Conservation (phyloP, 2,888 invertebrate species). For the Erannis defoliaria region DNA sequence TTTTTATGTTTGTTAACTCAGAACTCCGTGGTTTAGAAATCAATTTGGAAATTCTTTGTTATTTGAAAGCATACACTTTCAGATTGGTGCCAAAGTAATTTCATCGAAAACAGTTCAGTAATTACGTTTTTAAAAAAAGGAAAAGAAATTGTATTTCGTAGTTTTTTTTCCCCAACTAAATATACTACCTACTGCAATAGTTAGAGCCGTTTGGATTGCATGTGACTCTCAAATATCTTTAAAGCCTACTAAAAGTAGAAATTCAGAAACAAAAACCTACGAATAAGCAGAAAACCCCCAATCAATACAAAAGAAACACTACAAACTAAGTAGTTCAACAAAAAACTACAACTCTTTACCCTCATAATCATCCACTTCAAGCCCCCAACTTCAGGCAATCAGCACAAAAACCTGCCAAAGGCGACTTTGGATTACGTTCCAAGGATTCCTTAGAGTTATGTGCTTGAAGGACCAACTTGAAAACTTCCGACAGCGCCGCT, state of each 20-base stretch:
- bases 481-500: slow-evolving; percentile 35
- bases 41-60: too few relatives aligned
- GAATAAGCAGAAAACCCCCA: neutral
- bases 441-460: slow-evolving; percentile 22
- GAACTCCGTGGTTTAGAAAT: too few relatives aligned
- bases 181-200: too few relatives aligned
- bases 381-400: slow-evolving; percentile 25
- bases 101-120: too few relatives aligned
- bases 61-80: too few relatives aligned
- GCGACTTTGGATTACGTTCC: slow-evolving; percentile 25
- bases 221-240: neutral
- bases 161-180: too few relatives aligned
- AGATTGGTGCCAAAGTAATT: too few relatives aligned
- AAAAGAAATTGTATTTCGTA: too few relatives aligned
- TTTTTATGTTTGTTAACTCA: too few relatives aligned
- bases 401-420: slow-evolving; percentile 38
- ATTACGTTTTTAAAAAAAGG: too few relatives aligned
- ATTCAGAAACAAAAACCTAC: neutral
- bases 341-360: slow-evolving; percentile 15
- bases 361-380: slow-evolving; percentile 11
- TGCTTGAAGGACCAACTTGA: slow-evolving; percentile 36
- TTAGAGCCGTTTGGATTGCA: neutral
- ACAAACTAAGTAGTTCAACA: slow-evolving; percentile 14
- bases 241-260: neutral
- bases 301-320: neutral